These are phyloP conservation scores for Endomychus coccineus DNA, from an alignment of 2,888 invertebrate species.

Conservation along the genomic window DNA sequence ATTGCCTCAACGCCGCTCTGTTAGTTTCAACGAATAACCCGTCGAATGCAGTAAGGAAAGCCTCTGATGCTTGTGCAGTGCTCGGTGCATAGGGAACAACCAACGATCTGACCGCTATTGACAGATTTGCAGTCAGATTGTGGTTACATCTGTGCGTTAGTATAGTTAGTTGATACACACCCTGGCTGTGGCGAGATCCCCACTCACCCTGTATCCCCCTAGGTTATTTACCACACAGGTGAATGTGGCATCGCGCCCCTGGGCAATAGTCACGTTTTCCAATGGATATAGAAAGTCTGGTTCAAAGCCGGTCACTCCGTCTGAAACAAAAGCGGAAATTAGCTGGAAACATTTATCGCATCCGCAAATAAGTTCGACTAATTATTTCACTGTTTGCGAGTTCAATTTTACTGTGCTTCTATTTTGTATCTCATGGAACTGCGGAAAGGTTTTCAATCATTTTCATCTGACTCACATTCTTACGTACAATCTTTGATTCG, in stretches of 20 bases:
- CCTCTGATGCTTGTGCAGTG: constrained; percentile 26
- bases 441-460: no score
- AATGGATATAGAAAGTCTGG: constrained; percentile 73
- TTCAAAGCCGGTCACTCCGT: constrained; percentile 65
- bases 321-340: constrained; percentile 38
- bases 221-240: constrained; percentile 81
- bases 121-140: constrained; percentile 29
- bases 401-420: no score
- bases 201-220: constrained; percentile 82
- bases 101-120: constrained; percentile 22
- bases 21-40: constrained; percentile 9
- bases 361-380: no score
- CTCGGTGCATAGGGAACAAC: constrained; percentile 24
- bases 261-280: constrained; percentile 77
- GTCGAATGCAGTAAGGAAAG: constrained; percentile 7
- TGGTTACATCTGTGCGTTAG: constrained; percentile 32
- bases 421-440: no score
- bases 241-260: constrained; percentile 76
- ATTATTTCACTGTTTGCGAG: no score
- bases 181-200: constrained; percentile 75
- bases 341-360: no score
- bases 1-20: background rate
- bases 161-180: constrained; percentile 57
- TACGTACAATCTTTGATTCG: no score
- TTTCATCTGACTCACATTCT: no score